phyloP scores from a whole-genome alignment of 2,888 invertebrate genomes.

The Lochmaea crataegi region DNA sequence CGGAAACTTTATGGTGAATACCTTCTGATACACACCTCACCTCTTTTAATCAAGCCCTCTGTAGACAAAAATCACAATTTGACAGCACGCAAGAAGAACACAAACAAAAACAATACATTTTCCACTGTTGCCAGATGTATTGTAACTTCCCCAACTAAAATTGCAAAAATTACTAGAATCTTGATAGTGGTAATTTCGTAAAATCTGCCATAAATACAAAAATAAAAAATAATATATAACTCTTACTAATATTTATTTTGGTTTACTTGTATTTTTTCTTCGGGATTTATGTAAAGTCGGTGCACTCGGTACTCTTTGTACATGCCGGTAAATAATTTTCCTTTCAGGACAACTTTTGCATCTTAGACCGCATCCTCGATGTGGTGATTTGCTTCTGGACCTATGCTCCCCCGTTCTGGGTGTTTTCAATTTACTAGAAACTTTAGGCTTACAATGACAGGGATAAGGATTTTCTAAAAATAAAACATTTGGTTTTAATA shows the following conservation, averaged over 20 bases:
- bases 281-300: background rate
- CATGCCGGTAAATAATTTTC: background rate
- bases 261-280: slow-evolving; percentile 7
- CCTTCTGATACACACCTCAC: no score
- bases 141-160: no score
- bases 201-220: no score
- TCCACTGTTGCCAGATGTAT: no score
- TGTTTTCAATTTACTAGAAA: background rate
- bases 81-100: no score
- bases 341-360: slow-evolving; percentile 2
- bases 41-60: no score
- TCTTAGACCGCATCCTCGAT: background rate
- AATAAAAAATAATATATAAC: no score
- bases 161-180: no score
- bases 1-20: no score
- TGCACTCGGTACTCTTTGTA: background rate
- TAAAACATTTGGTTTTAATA: background rate
- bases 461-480: background rate
- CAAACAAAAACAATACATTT: no score
- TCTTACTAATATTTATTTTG: slow-evolving; percentile 7
- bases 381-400: background rate
- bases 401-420: background rate
- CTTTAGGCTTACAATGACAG: background rate
- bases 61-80: no score
- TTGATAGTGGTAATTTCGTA: no score